These are phyloP conservation scores for Phrixothrix hirtus DNA, from an alignment of 2,888 invertebrate species.

Conservation along the genomic window DNA sequence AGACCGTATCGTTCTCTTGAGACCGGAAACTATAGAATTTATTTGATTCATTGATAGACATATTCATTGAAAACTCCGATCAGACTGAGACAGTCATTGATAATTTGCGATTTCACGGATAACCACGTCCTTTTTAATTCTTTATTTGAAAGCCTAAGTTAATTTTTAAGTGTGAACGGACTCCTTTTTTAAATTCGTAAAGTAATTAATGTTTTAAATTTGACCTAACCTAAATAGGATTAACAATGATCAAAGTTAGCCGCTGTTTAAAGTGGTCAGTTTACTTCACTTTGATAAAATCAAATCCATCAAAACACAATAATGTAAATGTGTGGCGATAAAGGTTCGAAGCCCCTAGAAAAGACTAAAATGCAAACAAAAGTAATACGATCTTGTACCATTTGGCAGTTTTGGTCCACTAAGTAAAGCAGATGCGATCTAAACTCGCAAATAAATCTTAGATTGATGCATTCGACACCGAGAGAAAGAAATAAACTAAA, in stretches of 20 bases:
- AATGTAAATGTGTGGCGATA: constrained; percentile 7
- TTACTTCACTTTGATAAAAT: constrained; percentile 4
- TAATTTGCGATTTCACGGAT: no score
- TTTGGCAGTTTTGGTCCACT: constrained; percentile 18
- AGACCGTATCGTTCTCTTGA: constrained; percentile 23
- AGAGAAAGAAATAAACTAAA: constrained; percentile 15
- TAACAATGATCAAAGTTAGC: constrained; percentile 8
- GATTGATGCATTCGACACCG: constrained; percentile 25
- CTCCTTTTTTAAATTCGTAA: neutral
- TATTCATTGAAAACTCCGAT: neutral
- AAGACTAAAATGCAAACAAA: constrained; percentile 24
- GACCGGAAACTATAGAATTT: constrained; percentile 13
- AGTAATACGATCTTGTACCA: constrained; percentile 28
- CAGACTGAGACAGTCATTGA: no score
- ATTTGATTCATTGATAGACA: constrained; percentile 11
- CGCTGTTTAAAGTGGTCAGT: constrained; percentile 5
- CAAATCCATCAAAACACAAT: constrained; percentile 14
- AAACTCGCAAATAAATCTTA: constrained; percentile 24
- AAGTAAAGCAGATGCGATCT: constrained; percentile 27
- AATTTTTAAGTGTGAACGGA: no score
- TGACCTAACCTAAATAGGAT: constrained; percentile 1
- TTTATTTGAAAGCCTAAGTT: neutral
- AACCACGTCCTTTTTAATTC: no score
- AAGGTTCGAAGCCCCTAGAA: constrained; percentile 9
- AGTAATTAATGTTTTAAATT: constrained; percentile 2